Base-by-base conservation (phyloP, 2,797 vertebrate genomes). In the Myiotriccus ornatus region DNA sequence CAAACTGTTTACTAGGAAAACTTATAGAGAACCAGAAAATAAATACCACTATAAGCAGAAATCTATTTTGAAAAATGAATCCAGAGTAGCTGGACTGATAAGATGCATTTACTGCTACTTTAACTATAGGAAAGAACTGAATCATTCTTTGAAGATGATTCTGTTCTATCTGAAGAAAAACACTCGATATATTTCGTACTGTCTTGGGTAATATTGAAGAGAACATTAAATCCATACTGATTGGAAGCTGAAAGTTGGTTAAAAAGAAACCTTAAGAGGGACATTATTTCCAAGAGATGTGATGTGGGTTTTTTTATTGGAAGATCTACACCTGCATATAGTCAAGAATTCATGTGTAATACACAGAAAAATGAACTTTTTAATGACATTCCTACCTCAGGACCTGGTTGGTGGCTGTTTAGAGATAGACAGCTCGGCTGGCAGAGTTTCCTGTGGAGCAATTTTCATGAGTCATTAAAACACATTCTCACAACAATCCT, bases 31-130 rank as follows among this genome's bases (percentile, higher is more conserved):
- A 70, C 13, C 8, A 52, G 50, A 50, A 86, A 75, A 90, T 74
- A 90, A 83, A 71, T 85, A 68, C 22, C 55, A 30, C 23, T 86
- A 8, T 86, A 78, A 53, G 55, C n/a, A 94, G 67, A 92, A 87
- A 70, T 84, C 37, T 75, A 8, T 83, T 94, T 65, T 91, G 87
- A 85, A 75, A 80, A 88, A 74, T 62, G 22, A 90, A 56, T 93
- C 43, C 21, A 3, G 18, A 74, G 56, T 49, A 92, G 41, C 52
- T 74, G 75, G 30, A 41, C 34, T 84, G 83, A 44, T 87, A 80
- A 43, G 79, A 57, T 60, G 39, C 46, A 46, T 91, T 77, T 95
- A 47, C 21, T 78, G 47, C 65, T 91, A 37, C 16, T 55, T 87
- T 83, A 82, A 64, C 41, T 71, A 3, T 65, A 82, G 43, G 20